These are phyloP conservation scores for Bombylius major DNA, from an alignment of 2,888 invertebrate genomes.

Conservation along the genomic window DNA sequence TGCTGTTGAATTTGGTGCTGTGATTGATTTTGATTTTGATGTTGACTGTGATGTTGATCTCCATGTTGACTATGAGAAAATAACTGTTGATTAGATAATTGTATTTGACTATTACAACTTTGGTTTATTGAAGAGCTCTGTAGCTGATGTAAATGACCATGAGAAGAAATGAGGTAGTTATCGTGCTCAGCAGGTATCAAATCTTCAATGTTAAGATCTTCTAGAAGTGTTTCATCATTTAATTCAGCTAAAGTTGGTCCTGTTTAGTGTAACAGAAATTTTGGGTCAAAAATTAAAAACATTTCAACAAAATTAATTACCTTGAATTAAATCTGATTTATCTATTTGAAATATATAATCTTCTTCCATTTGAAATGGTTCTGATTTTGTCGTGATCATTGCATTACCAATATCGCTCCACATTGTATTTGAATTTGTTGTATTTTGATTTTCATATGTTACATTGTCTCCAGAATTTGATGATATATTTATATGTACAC, in stretches of 20 bases:
- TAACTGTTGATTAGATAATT: slow-evolving; percentile 17
- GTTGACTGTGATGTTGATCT: slow-evolving; percentile 15
- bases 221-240: slow-evolving; percentile 65
- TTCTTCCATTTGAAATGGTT: slow-evolving; percentile 68
- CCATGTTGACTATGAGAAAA: slow-evolving; percentile 20
- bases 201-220: slow-evolving; percentile 79
- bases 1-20: slow-evolving; percentile 16
- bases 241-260: slow-evolving; percentile 74
- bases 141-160: slow-evolving; percentile 18
- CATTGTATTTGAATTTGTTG: slow-evolving; percentile 33
- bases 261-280: not conserved
- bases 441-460: slow-evolving; percentile 23
- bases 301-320: not conserved
- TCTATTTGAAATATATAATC: slow-evolving; percentile 84
- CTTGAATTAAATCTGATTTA: slow-evolving; percentile 69
- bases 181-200: slow-evolving; percentile 32
- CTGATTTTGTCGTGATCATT: slow-evolving; percentile 38
- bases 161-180: slow-evolving; percentile 2
- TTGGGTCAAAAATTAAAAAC: not conserved
- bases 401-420: slow-evolving; percentile 36
- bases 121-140: not conserved
- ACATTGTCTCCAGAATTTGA: slow-evolving; percentile 13
- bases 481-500: not conserved
- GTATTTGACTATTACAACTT: too few species aligned
- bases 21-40: slow-evolving; percentile 19